Conservation (phyloP, 1,140 invertebrate species). For the Drosophila albomicans region DNA sequence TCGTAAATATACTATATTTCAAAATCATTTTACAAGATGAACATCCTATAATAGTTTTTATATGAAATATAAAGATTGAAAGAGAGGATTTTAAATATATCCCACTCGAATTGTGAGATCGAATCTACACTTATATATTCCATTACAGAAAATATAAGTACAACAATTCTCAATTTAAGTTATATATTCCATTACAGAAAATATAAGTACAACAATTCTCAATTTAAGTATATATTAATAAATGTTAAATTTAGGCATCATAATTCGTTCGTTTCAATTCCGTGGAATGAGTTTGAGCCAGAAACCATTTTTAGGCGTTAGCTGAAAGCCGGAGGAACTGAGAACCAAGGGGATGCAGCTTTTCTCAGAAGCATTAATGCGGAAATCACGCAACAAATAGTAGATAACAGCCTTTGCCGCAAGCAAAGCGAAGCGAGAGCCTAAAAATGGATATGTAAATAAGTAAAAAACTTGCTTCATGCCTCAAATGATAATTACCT, state of each 20-base stretch:
- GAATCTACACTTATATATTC: no score
- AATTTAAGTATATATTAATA: not conserved
- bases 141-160: no score
- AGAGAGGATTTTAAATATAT: no score
- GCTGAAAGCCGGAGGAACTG: constrained; percentile 46
- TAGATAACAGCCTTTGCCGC: constrained; percentile 84
- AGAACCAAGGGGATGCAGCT: constrained; percentile 74
- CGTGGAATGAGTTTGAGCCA: constrained; percentile 70
- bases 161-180: not conserved
- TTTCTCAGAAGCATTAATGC: constrained; percentile 76
- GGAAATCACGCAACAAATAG: constrained; percentile 71
- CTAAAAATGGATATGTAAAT: constrained; percentile 33
- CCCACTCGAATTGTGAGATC: no score
- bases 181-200: no score
- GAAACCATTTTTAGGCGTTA: constrained; percentile 71
- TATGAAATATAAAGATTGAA: no score
- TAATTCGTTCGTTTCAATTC: constrained; percentile 23
- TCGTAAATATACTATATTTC: no score
- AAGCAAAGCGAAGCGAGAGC: constrained; percentile 85
- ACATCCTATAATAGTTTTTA: no score
- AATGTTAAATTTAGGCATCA: no score
- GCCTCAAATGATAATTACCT: constrained; percentile 75
- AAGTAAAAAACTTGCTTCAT: not conserved
- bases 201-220: not conserved
- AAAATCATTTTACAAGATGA: no score